Percentiles rank a stretch among this genome's conserved stretches.
These are phyloP conservation scores for Scelioninae gen. 1 DNA, from an alignment of 2,888 invertebrate genomes.

Conservation along the genomic window DNA sequence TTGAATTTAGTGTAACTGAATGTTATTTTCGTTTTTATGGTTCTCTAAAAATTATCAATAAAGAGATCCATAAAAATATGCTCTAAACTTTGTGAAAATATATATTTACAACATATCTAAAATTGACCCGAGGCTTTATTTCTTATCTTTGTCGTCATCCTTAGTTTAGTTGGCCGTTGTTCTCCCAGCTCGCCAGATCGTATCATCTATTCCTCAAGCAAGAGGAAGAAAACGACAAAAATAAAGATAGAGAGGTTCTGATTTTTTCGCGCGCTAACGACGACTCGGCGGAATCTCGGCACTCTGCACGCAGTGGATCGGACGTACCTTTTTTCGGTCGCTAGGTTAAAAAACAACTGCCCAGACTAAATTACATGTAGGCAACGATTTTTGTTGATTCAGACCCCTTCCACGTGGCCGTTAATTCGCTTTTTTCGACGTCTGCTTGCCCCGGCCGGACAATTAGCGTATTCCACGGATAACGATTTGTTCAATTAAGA, in stretches of 20 bases:
- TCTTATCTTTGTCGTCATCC: no score
- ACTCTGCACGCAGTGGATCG: conserved; percentile 43
- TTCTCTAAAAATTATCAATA: no score
- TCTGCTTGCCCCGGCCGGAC: conserved; percentile 33
- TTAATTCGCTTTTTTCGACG: conserved; percentile 60
- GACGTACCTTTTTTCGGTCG: conserved; percentile 43
- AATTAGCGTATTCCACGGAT: conserved; percentile 40
- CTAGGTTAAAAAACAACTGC: conserved; percentile 43
- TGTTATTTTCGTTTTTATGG: no score
- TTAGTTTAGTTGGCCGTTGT: no score
- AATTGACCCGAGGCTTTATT: no score
- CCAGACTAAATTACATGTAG: conserved; percentile 57
- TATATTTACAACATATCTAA: no score
- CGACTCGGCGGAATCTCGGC: conserved; percentile 42
- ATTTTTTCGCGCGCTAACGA: conserved; percentile 69
- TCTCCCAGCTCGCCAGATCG: conserved; percentile 40
- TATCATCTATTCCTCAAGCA: conserved; percentile 53
- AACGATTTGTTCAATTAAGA: conserved; percentile 53
- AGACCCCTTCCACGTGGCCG: conserved; percentile 31
- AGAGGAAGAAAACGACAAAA: conserved; percentile 12
- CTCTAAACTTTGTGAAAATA: no score
- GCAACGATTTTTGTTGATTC: conserved; percentile 58
- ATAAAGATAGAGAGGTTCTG: not conserved
- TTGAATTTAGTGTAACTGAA: no score
- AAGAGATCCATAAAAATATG: no score